Conservation (phyloP, 2,797 vertebrate genomes). For the Trachops cirrhosus region DNA sequence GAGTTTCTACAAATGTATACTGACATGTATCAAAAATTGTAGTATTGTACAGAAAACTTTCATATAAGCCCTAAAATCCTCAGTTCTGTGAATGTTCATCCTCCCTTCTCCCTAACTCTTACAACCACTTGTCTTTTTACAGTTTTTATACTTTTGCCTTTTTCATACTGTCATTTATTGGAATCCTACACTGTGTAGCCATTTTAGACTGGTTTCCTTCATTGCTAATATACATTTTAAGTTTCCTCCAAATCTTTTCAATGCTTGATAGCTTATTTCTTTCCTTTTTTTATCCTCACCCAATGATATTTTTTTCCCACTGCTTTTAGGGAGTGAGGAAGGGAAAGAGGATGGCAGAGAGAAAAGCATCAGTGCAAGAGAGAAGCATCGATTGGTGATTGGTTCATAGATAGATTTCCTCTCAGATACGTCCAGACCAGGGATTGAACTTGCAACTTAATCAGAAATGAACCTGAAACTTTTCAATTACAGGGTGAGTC, state of each 20-base stretch:
- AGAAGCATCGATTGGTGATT: not conserved
- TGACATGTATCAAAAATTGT: not conserved
- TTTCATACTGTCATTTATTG: not conserved
- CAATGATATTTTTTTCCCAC: not conserved
- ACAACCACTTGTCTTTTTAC: not conserved
- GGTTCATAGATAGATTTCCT: not conserved
- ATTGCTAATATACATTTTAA: not conserved
- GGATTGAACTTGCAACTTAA: not conserved
- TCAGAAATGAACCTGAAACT: not conserved
- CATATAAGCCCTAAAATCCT: not conserved
- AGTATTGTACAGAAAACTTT: not conserved
- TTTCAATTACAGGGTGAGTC: not conserved
- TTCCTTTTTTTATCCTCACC: not conserved
- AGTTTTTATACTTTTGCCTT: not conserved
- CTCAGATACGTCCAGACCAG: not conserved
- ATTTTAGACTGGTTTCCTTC: not conserved
- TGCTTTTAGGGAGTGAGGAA: not conserved
- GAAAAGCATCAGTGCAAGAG: not conserved
- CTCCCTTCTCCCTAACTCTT: not conserved
- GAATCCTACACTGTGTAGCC: not conserved
- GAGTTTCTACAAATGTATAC: not conserved
- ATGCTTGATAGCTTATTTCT: not conserved
- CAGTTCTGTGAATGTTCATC: not conserved
- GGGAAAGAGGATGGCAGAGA: not conserved
- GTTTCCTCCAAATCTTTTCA: not conserved